Evolutionary conservation across 2,113 vertebrate genomes (phyloP).

Genomic region (Solenodon paradoxus): DNA sequence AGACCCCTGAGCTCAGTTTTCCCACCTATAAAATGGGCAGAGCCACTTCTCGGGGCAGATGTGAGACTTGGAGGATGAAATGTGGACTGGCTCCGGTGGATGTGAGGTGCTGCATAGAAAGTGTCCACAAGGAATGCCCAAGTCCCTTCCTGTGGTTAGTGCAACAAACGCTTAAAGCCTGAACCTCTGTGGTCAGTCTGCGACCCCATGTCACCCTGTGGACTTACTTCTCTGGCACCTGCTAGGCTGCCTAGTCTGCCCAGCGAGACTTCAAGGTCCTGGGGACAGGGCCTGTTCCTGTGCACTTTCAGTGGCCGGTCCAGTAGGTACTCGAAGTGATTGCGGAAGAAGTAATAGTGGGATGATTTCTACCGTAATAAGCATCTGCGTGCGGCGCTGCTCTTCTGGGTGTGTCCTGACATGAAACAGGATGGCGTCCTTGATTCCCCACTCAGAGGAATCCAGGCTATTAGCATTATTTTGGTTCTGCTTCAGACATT

Average conservation of each 20-base stretch:
- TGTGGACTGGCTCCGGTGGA: fast-evolving
- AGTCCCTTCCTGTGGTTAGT: not conserved
- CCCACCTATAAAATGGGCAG: not conserved
- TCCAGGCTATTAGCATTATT: not conserved
- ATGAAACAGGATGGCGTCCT: not conserved
- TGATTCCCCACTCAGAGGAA: not conserved
- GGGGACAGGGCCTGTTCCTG: not conserved
- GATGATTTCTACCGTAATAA: no score
- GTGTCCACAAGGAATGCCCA: not conserved
- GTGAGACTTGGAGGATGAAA: not conserved
- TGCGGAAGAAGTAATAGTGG: fast-evolving
- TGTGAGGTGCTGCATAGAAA: not conserved
- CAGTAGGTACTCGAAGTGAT: not conserved
- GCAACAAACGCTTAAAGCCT: no score
- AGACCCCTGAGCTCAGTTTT: not conserved
- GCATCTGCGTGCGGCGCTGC: not conserved
- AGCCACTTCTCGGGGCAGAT: not conserved
- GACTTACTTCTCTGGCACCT: not conserved
- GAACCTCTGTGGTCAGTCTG: not conserved
- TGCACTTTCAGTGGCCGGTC: not conserved
- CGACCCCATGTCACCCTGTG: not conserved
- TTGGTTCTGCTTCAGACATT: not conserved
- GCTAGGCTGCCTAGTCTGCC: no score
- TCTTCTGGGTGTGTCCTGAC: not conserved
- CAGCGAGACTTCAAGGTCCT: not conserved